Evolutionary conservation across 2,888 invertebrate species (phyloP), one percentile per base, ranked within the genome.

Genomic region (Philaethria dido): DNA sequence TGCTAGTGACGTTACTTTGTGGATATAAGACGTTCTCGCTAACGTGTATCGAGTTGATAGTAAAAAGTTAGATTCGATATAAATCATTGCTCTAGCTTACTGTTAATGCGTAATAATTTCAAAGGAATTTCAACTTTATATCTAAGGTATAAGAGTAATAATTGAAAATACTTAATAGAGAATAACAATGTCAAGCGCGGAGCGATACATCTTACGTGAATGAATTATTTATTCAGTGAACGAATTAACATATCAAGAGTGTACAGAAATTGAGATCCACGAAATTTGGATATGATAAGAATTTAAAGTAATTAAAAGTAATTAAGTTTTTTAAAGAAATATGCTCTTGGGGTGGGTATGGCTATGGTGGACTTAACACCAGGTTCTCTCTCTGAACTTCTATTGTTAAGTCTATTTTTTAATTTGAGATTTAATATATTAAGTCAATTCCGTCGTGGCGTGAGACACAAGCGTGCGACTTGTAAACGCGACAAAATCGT

Each of bases 211-310:
- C 83, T 87, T 87, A 86, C n/a, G 85, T 85, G 86, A 87, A 87
- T 87, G 87, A 89, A 89, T 91, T 89, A 89, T 92, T 92, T 91
- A 92, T 90, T 88, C 89, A 87, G 85, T 77, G 82, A 81, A 84
- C 80, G 87, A 86, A 90, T 91, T 91, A 89, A 88, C 89, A 90
- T 90, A 89, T 89, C 88, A 86, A 86, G 87, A 84, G 88, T 80
- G 78, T 77, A 78, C 80, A 74, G 72, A 62, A 70, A 68, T 69
- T 73, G 57, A 52, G 69, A 68, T 60, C 47, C 63, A 55, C 61
- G 68, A 69, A 70, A 69, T 69, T 63, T 62, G 36, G 66, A 47
- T 42, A 25, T 22, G 52, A 11, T 13, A 5, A 11, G 11, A 39
- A 39, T 39, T 39, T 39, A 11, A 39, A 6, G 13, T 39, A 39